Evolutionary conservation across 2,888 invertebrate species (phyloP), one percentile per base, ranked within the genome.

Genomic region (Cheilosia impressa): DNA sequence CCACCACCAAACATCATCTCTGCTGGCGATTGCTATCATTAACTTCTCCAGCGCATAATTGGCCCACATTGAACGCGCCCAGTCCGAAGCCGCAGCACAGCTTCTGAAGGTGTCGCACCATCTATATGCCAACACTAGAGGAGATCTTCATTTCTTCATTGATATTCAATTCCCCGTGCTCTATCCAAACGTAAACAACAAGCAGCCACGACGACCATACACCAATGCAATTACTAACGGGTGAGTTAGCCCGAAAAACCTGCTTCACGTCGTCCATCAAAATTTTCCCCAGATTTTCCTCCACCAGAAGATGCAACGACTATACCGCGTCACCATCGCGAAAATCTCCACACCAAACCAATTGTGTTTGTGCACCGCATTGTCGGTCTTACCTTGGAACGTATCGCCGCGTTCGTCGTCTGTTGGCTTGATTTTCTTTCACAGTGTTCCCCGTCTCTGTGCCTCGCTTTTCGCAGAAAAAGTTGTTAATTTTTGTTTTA

Each of bases 181-280:
- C 62, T 58, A n/a, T 1, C 0, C 24, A 66, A 10, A 73, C 19
- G 50, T 31, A 17, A 15, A 24, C 60, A 53, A 9, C 31, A 43
- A 45, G 31, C 41, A 19, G 34, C 22, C 68, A 57, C 17, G 50
- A 15, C 13, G 52, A 22, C 0, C 31, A 9, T 19, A 65, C 63
- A 65, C 22, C 34, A 27, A 22, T 50, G 27, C 43, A 57, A 63
- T 43, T 55, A 60, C 52, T 6, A 73, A 41, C 58, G 53, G 62
- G 50, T 76, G 63, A 81, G 24, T 81, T 66, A 72, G 66, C 72
- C 62, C 68, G 72, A 79, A 69, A 72, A 84, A 84, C 83, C 73
- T 22, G 79, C 52, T 62, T 53, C 57, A 15, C 34, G 27, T 55
- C 34, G 63, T 71, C 60, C 50, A 63, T 69, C 27, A 41, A 41